Evolutionary conservation across 2,113 vertebrate genomes (phyloP).

Genomic region (Poeciliopsis prolifica): DNA sequence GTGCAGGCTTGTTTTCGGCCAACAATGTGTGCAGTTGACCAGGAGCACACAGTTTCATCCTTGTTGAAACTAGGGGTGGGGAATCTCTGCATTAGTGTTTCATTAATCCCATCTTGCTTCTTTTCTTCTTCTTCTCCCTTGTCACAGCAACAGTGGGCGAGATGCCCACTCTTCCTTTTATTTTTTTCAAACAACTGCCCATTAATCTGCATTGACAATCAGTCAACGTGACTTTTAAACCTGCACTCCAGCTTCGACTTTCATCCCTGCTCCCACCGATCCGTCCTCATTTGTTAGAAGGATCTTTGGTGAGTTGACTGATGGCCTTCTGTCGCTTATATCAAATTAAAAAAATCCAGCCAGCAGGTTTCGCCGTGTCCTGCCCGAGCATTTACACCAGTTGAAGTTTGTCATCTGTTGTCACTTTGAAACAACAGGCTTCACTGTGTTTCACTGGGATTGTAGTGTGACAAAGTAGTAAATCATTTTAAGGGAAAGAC

Average conservation of each 20-base stretch:
- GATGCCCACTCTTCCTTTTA: not conserved
- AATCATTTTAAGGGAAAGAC: not conserved
- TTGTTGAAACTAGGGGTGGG: constrained; percentile 42
- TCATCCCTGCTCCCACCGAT: constrained; percentile 5
- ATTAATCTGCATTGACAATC: constrained; percentile 42
- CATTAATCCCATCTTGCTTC: constrained; percentile 48
- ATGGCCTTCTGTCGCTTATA: constrained; percentile 14
- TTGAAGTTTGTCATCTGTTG: not conserved
- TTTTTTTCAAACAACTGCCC: not conserved
- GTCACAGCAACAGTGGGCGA: constrained; percentile 10
- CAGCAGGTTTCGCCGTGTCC: not conserved
- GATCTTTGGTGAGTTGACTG: constrained; percentile 15
- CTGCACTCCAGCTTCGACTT: not conserved
- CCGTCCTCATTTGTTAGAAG: constrained; percentile 6
- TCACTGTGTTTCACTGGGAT: not conserved
- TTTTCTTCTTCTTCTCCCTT: constrained; percentile 12
- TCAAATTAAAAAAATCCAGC: constrained; percentile 16
- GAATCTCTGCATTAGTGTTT: constrained; percentile 43
- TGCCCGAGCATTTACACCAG: not conserved
- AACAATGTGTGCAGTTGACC: constrained; percentile 31
- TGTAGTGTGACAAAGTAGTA: not conserved
- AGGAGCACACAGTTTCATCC: constrained; percentile 38
- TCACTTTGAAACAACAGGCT: not conserved
- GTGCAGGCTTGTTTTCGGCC: constrained; percentile 28
- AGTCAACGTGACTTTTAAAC: constrained; percentile 25